A percentile compares a stretch with the other conserved stretches of the same genome.
Evolutionary conservation across 1,140 invertebrate genomes (phyloP).

Genomic region (Bombus fervidus): DNA sequence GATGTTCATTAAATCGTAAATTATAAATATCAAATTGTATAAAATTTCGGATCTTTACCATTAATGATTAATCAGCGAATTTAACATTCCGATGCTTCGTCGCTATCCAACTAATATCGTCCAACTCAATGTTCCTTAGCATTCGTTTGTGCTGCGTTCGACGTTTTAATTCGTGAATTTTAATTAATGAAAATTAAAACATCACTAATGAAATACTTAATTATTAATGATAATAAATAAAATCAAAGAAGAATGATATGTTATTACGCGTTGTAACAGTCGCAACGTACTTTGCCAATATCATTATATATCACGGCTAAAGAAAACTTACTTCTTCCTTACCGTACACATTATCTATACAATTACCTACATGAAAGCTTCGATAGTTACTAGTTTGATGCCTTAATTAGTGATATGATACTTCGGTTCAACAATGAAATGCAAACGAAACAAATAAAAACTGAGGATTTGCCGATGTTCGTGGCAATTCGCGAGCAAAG

Average conservation of each 20-base stretch:
- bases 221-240: neutral
- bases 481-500: constrained; percentile 55
- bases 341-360: constrained; percentile 39
- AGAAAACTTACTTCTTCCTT: constrained; percentile 1
- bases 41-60: constrained; percentile 28
- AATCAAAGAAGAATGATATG: constrained; percentile 22
- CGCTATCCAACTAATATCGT: neutral
- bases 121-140: neutral
- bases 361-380: constrained; percentile 73
- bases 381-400: constrained; percentile 70
- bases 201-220: constrained; percentile 1
- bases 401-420: constrained; percentile 80
- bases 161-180: neutral
- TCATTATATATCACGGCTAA: constrained; percentile 3
- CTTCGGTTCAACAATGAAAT: constrained; percentile 80
- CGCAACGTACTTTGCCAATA: constrained; percentile 50
- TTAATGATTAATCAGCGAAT: constrained; percentile 8
- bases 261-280: constrained; percentile 16
- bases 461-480: constrained; percentile 57
- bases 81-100: neutral
- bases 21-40: constrained; percentile 52
- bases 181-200: neutral
- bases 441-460: constrained; percentile 70
- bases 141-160: neutral
- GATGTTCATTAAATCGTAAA: constrained; percentile 6